phyloP scores from a whole-genome alignment of 2,113 vertebrate species.

The Periophthalmus modestus region DNA sequence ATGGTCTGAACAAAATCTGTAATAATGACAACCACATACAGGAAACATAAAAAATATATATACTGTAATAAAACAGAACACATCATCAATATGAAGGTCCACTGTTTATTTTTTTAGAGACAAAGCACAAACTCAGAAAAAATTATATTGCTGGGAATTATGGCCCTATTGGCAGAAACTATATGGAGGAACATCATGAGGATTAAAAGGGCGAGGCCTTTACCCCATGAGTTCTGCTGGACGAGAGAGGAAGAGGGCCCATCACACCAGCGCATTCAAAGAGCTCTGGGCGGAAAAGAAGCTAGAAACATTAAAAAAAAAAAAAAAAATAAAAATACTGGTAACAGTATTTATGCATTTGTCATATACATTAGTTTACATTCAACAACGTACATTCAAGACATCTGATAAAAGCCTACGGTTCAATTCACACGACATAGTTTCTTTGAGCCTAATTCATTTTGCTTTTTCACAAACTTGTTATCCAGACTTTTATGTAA shows the following conservation, averaged over 20 bases:
- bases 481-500: slow-evolving; percentile 39
- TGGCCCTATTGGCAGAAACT: neutral
- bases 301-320: neutral
- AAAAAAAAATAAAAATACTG: slow-evolving; percentile 30
- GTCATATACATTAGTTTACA: slow-evolving; percentile 24
- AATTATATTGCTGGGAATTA: neutral
- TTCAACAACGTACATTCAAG: neutral
- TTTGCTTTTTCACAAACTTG: slow-evolving; percentile 33
- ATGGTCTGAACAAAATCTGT: neutral
- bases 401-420: slow-evolving; percentile 25
- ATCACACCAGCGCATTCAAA: slow-evolving; percentile 19
- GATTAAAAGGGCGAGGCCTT: neutral
- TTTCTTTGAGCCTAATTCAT: slow-evolving; percentile 26
- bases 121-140: neutral
- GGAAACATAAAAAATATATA: too few relatives aligned
- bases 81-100: slow-evolving; percentile 27
- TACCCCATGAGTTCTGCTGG: slow-evolving; percentile 27
- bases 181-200: neutral
- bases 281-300: slow-evolving; percentile 26
- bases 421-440: slow-evolving; percentile 33
- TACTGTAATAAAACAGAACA: slow-evolving; percentile 6
- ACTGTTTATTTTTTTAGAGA: neutral
- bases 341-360: slow-evolving; percentile 56
- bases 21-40: neutral
- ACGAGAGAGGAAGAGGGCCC: slow-evolving; percentile 53